Conservation (phyloP, 2,888 invertebrate species). For the Hypomecis atomaria region DNA sequence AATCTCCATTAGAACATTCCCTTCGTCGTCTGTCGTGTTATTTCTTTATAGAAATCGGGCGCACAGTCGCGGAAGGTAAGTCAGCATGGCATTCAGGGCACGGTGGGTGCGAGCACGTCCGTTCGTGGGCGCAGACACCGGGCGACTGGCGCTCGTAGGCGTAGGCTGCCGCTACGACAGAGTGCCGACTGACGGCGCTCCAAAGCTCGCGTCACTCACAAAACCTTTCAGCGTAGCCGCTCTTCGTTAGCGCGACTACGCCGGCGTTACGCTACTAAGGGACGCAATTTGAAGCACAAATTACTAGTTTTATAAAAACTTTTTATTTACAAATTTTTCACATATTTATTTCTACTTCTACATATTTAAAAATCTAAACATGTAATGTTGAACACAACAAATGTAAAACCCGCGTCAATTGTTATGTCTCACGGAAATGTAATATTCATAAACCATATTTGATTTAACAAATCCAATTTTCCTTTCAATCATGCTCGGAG, state of each 20-base stretch:
- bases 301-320: no score
- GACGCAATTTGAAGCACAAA: slow-evolving; percentile 1
- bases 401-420: background rate
- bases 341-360: no score
- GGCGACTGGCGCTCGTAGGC: slow-evolving; percentile 35
- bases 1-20: slow-evolving; percentile 32
- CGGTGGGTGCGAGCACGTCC: slow-evolving; percentile 57
- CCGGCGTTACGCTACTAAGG: slow-evolving; percentile 36
- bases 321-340: no score
- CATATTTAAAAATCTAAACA: no score
- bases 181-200: slow-evolving; percentile 56
- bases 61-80: slow-evolving; percentile 60
- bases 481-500: slow-evolving; percentile 34
- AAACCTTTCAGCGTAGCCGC: slow-evolving; percentile 14
- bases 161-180: slow-evolving; percentile 54
- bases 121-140: slow-evolving; percentile 44
- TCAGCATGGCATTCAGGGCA: slow-evolving; percentile 47
- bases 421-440: background rate
- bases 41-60: slow-evolving; percentile 65
- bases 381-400: no score
- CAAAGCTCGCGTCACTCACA: slow-evolving; percentile 62
- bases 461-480: slow-evolving; percentile 31
- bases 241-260: slow-evolving; percentile 36
- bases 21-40: slow-evolving; percentile 49
- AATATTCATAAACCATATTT: slow-evolving; percentile 13